Base-by-base conservation (phyloP, 2,888 invertebrate genomes). In the Melieria picta region DNA sequence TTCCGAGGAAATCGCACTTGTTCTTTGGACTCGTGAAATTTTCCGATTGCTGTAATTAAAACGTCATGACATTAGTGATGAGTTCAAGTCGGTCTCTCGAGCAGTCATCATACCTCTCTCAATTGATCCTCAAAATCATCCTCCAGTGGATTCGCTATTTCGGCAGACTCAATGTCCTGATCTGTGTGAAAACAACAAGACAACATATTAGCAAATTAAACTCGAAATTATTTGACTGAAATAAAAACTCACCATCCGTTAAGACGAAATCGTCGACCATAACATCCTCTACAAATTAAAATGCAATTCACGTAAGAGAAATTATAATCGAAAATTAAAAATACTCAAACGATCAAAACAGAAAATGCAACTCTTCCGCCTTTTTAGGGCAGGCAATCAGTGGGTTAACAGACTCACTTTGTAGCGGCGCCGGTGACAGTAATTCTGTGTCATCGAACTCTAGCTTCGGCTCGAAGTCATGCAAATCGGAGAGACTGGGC, bases 371-470 rank as follows among this genome's bases (percentile, higher is more conserved):
- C 30, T 30, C 30, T 60, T 43, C 16, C 45, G 7, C 68, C 11
- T 9, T 47, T 9, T 48, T 50, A 46, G 45, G 30, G 13, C 4
- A 45, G 13, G 16, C 46, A 42, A 30, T 43, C 9, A 30, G 13
- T 10, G 46, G n/a, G 5, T n/a, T 6, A 0, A 9, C 52, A 1
- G 58, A 78, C 88, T 90, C 89, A 93, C 94, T 92, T 85, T 92
- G 89, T 78, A 91, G 90, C 71, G 91, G 89, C 65, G 91, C 89
- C 71, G 91, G 89, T 80, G 93, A 91, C 80, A 91, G 91, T 72
- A 96, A 87, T 88, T 98, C 98, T 11, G 96, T 94, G 87, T 98
- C 98, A 88, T 98, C 98, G 88, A 98, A 78, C 73, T 78, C 78
- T 16, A 78, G 68, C 74, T 78, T 77, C 42, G 78, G 78, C 60